Evolutionary conservation across 2,113 vertebrate genomes (phyloP), one percentile per base, ranked within the genome.

Genomic region (Atherinomorus stipes): DNA sequence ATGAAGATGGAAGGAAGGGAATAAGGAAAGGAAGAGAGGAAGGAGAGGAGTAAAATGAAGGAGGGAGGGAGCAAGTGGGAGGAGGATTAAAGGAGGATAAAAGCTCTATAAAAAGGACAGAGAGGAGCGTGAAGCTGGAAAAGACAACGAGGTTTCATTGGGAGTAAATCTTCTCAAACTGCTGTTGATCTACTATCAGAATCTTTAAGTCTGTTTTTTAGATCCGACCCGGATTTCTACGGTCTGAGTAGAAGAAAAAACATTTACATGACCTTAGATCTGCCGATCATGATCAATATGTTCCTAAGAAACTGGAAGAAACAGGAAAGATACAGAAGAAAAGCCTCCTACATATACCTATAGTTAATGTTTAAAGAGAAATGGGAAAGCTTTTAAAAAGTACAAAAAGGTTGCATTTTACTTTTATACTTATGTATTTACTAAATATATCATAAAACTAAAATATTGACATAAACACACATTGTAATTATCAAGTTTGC

Each of bases 61-160:
- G 21, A 68, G 42, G n/a, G 18, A 57, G 25, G 8, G 2, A 47
- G 16, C 9, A 49, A 58, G 49, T 4, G 25, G 58, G n/a, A 34
- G 45, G 64, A 74, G 81, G 87, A 89, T 87, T 89, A 85, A 76
- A 78, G 65, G 28, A 34, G 80, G 82, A 85, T 89, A 47, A 83
- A 74, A 78, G 80, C 68, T 76, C 88, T 85, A 81, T 80, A 85
- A 80, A 80, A 81, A 86, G 72, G 74, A 83, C 61, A 2, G 58
- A 64, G 2, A 13, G 42, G n/a, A 34, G 57, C 45, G 49, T 0
- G 0, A 16, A 34, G 56, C 76, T 26, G 40, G 23, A n/a, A 61
- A 28, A 15, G 15, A 18, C 0, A 38, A 68, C 52, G 45, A 65
- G 49, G 21, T 22, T 11, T 26, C 49, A 65, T 34, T 1, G 19